Conservation (phyloP, 2,113 vertebrate species). For the Chaenogobius annularis region DNA sequence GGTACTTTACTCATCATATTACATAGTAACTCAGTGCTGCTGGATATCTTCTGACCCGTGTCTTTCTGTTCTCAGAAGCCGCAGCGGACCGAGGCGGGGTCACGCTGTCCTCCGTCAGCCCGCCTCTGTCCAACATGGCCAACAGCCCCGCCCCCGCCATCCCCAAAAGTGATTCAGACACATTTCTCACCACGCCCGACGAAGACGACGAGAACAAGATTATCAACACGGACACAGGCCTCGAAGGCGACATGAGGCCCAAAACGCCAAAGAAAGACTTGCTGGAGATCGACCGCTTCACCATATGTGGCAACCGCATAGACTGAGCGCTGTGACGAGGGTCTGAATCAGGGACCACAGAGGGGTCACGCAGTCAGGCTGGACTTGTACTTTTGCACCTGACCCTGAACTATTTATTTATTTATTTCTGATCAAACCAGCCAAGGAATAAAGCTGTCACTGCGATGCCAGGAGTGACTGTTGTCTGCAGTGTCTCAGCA, state of each 20-base stretch:
- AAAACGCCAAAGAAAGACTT: slow-evolving; percentile 91
- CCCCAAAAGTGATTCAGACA: slow-evolving; percentile 89
- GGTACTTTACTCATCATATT: slow-evolving; percentile 43
- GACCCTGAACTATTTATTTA: slow-evolving; percentile 73
- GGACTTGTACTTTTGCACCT: slow-evolving; percentile 42
- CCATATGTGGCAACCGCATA: slow-evolving; percentile 97
- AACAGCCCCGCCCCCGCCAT: slow-evolving; percentile 78
- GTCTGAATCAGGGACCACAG: slow-evolving; percentile 61
- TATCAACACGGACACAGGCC: slow-evolving; percentile 55
- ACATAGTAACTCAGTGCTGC: background rate
- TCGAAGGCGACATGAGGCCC: slow-evolving; percentile 83
- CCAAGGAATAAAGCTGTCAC: slow-evolving; percentile 63
- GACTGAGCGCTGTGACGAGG: slow-evolving; percentile 77
- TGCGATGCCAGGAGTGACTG: slow-evolving; percentile 16
- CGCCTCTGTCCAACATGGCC: slow-evolving; percentile 75
- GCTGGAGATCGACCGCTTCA: slow-evolving; percentile 97
- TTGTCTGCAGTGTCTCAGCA: slow-evolving; percentile 16
- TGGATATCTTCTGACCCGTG: background rate
- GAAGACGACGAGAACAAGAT: slow-evolving; percentile 88
- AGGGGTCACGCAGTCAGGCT: slow-evolving; percentile 48
- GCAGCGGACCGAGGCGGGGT: slow-evolving; percentile 72
- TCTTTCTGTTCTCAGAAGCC: slow-evolving; percentile 65
- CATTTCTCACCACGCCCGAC: slow-evolving; percentile 93
- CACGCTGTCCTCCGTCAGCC: slow-evolving; percentile 75
- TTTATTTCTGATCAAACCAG: slow-evolving; percentile 70